A percentile compares a stretch with the other conserved stretches of the same genome.
Conservation (phyloP, 53 echinoderm and acorn worm genomes). For the Holothuria leucospilota region DNA sequence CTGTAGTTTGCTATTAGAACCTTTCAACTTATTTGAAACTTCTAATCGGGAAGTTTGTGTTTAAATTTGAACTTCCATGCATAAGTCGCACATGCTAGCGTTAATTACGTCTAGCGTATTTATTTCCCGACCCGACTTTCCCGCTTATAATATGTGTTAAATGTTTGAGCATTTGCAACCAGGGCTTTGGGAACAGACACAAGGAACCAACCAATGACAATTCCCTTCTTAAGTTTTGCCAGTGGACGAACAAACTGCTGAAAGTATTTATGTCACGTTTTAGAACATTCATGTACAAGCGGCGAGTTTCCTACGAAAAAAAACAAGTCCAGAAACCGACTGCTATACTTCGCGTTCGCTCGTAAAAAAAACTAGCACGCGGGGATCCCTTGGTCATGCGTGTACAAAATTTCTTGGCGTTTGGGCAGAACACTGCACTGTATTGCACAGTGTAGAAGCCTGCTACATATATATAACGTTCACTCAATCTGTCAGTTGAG, state of each 20-base stretch:
- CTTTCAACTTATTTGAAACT: not conserved
- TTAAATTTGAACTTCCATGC: too few species aligned
- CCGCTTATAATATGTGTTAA: constrained; percentile 14
- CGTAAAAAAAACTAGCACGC: not conserved
- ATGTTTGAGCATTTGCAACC: not conserved
- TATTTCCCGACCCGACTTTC: not conserved
- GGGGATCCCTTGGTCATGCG: not conserved
- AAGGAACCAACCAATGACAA: constrained; percentile 3
- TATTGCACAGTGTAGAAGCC: too few species aligned
- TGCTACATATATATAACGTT: too few species aligned
- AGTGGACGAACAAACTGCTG: too few species aligned
- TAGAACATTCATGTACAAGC: too few species aligned
- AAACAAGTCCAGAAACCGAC: too few species aligned
- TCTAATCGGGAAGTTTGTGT: not conserved
- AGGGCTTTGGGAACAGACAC: too few species aligned
- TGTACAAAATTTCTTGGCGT: not conserved
- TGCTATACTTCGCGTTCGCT: too few species aligned
- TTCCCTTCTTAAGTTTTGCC: constrained; percentile 18
- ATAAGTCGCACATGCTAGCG: too few species aligned
- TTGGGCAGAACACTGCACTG: not conserved
- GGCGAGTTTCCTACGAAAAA: too few species aligned
- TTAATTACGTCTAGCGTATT: not conserved
- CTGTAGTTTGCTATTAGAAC: not conserved
- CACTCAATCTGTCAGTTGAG: too few species aligned
- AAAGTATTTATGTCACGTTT: too few species aligned